Percentiles rank a stretch among this genome's conserved stretches.
phyloP scores from a whole-genome alignment of 2,113 vertebrate genomes.

The Microtus oregoni region DNA sequence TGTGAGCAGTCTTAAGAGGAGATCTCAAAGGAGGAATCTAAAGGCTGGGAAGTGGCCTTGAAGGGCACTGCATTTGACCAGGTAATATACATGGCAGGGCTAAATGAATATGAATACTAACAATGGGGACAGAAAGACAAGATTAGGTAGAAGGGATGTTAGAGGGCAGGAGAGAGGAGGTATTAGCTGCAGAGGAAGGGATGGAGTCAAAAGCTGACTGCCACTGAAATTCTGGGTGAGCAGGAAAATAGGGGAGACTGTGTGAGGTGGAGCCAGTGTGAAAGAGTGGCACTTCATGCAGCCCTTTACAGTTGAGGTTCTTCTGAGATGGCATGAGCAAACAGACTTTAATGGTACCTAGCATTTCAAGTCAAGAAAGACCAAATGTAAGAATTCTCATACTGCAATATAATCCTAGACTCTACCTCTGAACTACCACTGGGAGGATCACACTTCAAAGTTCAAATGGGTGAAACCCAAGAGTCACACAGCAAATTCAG shows the following conservation, averaged over 20 bases:
- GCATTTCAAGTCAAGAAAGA: neutral
- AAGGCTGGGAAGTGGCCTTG: neutral
- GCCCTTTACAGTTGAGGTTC: neutral
- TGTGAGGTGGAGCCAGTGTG: neutral
- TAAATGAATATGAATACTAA: neutral
- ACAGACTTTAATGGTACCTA: neutral
- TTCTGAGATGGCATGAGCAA: neutral
- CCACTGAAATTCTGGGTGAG: neutral
- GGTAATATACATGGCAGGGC: neutral
- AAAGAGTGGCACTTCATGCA: neutral
- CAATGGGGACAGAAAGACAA: neutral
- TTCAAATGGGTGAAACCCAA: slow-evolving; percentile 41
- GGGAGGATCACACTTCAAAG: slow-evolving; percentile 62
- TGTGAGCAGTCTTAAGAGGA: neutral
- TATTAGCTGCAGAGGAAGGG: neutral
- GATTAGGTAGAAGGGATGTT: neutral
- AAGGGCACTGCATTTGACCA: neutral
- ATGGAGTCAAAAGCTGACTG: neutral
- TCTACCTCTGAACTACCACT: slow-evolving; percentile 23
- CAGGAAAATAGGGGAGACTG: neutral
- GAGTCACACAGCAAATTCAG: slow-evolving; percentile 40
- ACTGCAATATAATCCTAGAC: neutral
- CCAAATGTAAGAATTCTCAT: neutral
- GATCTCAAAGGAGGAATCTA: neutral
- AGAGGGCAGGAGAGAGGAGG: neutral